Conservation (phyloP, 2,797 vertebrate species). For the Danio choprae region DNA sequence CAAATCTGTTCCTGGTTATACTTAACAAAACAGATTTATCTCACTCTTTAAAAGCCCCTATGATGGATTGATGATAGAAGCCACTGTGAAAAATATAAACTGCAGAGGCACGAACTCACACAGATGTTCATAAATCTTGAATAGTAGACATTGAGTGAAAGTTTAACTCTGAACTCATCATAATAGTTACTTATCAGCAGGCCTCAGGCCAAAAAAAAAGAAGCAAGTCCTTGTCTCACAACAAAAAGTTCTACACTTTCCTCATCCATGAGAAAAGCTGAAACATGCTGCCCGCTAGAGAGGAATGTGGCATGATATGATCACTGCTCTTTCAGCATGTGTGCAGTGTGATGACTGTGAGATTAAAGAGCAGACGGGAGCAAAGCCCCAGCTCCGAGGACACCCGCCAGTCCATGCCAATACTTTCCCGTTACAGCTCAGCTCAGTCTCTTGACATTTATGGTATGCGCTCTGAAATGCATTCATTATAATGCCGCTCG, state of each 20-base stretch:
- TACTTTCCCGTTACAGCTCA: background rate
- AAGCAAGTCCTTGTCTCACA: background rate
- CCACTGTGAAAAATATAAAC: slow-evolving; percentile 38
- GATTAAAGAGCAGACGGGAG: slow-evolving; percentile 61
- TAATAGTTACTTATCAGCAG: slow-evolving; percentile 47
- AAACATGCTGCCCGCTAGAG: slow-evolving; percentile 1
- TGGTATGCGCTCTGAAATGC: too few species aligned
- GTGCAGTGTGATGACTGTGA: slow-evolving; percentile 59
- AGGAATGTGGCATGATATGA: slow-evolving; percentile 43
- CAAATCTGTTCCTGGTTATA: slow-evolving; percentile 74
- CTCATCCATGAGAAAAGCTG: slow-evolving; percentile 9
- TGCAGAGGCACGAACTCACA: slow-evolving; percentile 3
- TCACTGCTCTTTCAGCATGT: slow-evolving; percentile 59
- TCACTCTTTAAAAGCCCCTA: slow-evolving; percentile 66
- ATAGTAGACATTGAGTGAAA: background rate
- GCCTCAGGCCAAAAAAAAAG: slow-evolving; percentile 6
- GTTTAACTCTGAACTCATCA: slow-evolving; percentile 34
- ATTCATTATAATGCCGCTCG: too few species aligned
- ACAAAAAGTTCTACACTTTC: background rate
- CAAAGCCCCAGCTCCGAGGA: slow-evolving; percentile 54
- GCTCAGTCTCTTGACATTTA: too few species aligned
- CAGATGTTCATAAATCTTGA: slow-evolving; percentile 12
- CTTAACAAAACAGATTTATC: slow-evolving; percentile 55
- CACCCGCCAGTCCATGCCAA: slow-evolving; percentile 10
- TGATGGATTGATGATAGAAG: slow-evolving; percentile 64